Evolutionary conservation across 2,113 vertebrate genomes (phyloP).

Genomic region (Proterorhinus semilunaris): DNA sequence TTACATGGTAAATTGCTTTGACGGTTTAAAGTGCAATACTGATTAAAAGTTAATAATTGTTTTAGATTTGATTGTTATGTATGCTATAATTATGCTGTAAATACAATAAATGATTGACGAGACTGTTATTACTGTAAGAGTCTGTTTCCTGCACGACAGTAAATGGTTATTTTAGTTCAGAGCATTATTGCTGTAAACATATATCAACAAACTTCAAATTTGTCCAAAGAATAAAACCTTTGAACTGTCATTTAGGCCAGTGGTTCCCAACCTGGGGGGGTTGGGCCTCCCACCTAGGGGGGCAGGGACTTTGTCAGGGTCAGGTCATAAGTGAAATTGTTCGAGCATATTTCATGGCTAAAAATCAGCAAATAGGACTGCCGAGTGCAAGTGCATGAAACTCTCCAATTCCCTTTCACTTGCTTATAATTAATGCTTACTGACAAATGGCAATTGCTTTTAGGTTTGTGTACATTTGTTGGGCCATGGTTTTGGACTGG

Average conservation of each 20-base stretch:
- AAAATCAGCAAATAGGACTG: no score
- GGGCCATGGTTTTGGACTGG: no score
- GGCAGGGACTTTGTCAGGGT: background rate
- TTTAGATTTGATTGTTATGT: constrained; percentile 40
- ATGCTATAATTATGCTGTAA: constrained; percentile 55
- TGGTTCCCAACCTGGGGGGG: no score
- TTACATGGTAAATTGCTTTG: constrained; percentile 23
- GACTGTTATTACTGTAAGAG: constrained; percentile 58
- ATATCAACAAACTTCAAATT: background rate
- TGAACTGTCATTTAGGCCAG: no score
- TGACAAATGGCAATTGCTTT: no score
- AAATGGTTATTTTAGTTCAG: background rate
- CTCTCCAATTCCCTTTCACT: no score
- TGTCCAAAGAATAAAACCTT: no score
- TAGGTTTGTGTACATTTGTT: no score
- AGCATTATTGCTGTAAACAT: background rate
- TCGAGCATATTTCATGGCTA: no score
- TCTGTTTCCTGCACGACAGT: background rate
- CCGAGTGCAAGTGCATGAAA: no score
- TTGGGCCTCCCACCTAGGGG: no score
- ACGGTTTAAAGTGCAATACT: constrained; percentile 69
- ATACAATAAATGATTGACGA: constrained; percentile 73
- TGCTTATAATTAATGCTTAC: no score
- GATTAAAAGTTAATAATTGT: constrained; percentile 42
- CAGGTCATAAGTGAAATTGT: background rate